Conservation (phyloP, 2,797 vertebrate genomes). For the Antrozous pallidus region DNA sequence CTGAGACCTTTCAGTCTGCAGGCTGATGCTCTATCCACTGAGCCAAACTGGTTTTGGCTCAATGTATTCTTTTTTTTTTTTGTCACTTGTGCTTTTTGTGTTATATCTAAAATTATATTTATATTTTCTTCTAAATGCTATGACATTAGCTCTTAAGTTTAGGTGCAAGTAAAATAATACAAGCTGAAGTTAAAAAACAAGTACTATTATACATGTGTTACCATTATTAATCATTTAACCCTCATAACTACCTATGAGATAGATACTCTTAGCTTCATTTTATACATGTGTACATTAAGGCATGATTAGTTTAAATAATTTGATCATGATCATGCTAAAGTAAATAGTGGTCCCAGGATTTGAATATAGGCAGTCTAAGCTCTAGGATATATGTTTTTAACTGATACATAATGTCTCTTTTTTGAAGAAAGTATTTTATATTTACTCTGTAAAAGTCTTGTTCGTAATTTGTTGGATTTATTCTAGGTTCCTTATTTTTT, state of each 20-base stretch:
- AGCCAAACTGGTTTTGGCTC: too few species aligned
- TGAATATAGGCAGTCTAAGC: not conserved
- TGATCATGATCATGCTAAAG: not conserved
- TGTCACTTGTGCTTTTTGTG: not conserved
- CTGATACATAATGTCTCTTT: not conserved
- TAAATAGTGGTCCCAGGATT: not conserved
- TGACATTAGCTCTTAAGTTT: not conserved
- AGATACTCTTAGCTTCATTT: not conserved
- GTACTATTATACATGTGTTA: not conserved
- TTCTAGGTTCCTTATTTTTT: slow-evolving; percentile 21
- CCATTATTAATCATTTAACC: not conserved
- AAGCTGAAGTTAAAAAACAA: not conserved
- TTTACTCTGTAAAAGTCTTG: not conserved
- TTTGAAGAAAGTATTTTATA: not conserved
- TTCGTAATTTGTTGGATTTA: not conserved
- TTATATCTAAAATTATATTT: not conserved
- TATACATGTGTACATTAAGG: not conserved
- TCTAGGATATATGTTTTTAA: not conserved
- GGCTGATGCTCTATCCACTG: too few species aligned
- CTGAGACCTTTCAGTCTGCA: too few species aligned
- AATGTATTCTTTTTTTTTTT: not conserved
- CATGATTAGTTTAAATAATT: not conserved
- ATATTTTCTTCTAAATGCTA: not conserved
- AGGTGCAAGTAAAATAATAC: not conserved
- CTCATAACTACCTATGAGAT: not conserved